phyloP scores from a whole-genome alignment of 2,113 vertebrate genomes.

The Apteryx mantelli region DNA sequence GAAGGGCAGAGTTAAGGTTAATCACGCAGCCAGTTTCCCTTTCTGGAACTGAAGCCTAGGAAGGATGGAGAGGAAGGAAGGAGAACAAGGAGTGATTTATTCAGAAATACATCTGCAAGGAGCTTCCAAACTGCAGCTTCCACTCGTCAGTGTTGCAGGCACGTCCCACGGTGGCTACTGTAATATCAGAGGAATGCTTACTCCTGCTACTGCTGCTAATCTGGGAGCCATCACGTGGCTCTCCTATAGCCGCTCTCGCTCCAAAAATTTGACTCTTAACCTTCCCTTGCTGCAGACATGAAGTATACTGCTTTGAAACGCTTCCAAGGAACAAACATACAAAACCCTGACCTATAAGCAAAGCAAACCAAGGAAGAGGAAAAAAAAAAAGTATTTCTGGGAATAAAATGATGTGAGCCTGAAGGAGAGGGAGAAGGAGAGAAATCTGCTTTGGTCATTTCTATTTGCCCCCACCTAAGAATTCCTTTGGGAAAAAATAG shows the following conservation, averaged over 20 bases:
- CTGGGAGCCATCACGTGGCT: slow-evolving; percentile 33
- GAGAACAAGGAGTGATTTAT: background rate
- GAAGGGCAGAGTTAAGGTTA: background rate
- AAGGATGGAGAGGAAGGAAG: background rate
- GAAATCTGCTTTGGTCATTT: background rate
- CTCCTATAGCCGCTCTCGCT: slow-evolving; percentile 20
- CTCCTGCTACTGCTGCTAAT: slow-evolving; percentile 68
- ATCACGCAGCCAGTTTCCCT: background rate
- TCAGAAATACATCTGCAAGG: background rate
- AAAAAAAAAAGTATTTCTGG: background rate
- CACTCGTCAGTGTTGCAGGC: slow-evolving; percentile 21
- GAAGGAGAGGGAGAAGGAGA: background rate
- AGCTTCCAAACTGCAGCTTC: slow-evolving; percentile 15
- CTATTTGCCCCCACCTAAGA: slow-evolving; percentile 1
- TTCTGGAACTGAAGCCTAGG: background rate
- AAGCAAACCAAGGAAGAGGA: background rate
- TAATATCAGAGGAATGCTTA: slow-evolving; percentile 58
- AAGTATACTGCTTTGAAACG: slow-evolving; percentile 62
- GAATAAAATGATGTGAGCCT: slow-evolving; percentile 39
- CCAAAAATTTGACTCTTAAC: slow-evolving; percentile 72
- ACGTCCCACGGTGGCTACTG: slow-evolving; percentile 38
- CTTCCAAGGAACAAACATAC: slow-evolving; percentile 56
- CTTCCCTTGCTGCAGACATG: slow-evolving; percentile 45
- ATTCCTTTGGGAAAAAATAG: background rate
- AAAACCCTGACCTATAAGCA: slow-evolving; percentile 46